Base-by-base conservation (phyloP, 2,888 invertebrate genomes). In the Andrena haemorrhoa region DNA sequence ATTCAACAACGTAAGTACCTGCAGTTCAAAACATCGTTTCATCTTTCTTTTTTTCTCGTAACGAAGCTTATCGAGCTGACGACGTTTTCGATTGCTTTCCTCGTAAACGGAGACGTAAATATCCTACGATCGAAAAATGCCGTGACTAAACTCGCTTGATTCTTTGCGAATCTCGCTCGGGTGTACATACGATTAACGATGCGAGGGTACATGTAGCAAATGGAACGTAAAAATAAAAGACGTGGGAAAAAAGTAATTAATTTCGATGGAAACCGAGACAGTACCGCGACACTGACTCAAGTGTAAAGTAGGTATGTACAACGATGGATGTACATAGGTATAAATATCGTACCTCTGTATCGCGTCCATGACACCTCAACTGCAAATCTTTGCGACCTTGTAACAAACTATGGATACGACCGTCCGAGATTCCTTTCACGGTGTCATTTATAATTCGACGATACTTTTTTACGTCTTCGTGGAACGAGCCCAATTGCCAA, bases 11-110 rank as follows among this genome's bases (percentile, higher is more conserved):
- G 12, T 8, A 74, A 26, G 2, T 93, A 96, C 96, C 95, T 96
- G 96, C 35, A 95, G 93, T 63, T 94, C 92, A 10, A 95, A 95
- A 88, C 96, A 95, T 79, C 93, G 94, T 85, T 96, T 95, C 93
- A 96, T 95, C 92, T 95, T 96, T 89, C 94, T 94, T 84, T 95
- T 95, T 92, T 96, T 96, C 16, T 94, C 94, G 78, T 95, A 96
- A 83, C 94, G 93, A 26, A 96, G 94, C 79, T 95, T 94, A 88
- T 96, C 96, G 33, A 96, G 93, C 84, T 95, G 95, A 89, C 96
- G 96, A 63, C 96, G 94, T 89, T 95, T 95, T 69, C 95, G 95
- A 81, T 96, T 96, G 90, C 95, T 96, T 84, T 96, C 95, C 91
- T 96, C 96, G 83, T 95, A 94, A 53, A 96, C 94, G 82, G 95